phyloP scores from a whole-genome alignment of 2,113 vertebrate species.

The Xenotilapia longispinis region DNA sequence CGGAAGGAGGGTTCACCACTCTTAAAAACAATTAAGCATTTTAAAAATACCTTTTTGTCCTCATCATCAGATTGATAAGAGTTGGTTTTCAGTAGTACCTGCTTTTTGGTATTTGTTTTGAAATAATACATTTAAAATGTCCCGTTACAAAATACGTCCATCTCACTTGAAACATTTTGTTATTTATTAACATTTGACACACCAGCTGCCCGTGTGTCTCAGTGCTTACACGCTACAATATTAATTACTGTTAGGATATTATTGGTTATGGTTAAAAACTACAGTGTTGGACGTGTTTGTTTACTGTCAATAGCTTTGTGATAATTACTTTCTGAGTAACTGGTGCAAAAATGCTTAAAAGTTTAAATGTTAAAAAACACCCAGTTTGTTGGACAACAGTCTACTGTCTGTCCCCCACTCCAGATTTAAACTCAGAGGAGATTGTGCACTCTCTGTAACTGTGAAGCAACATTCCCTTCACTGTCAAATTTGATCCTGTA shows the following conservation, averaged over 20 bases:
- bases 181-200: neutral
- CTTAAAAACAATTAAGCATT: neutral
- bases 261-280: neutral
- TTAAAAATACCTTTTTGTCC: neutral
- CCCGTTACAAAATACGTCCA: neutral
- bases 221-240: neutral
- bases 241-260: neutral
- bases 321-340: neutral
- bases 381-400: neutral
- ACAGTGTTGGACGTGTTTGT: neutral
- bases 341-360: neutral
- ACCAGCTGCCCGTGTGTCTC: neutral
- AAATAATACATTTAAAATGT: neutral
- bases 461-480: neutral
- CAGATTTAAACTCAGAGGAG: neutral
- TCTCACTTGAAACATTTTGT: neutral
- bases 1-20: neutral
- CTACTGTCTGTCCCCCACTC: neutral
- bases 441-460: neutral
- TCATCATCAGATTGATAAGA: neutral
- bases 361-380: neutral
- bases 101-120: neutral
- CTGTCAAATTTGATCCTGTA: neutral
- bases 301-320: neutral
- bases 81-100: neutral